Evolutionary conservation across 2,888 invertebrate genomes (phyloP), one percentile per base, ranked within the genome.

Genomic region (Choreutis nemorana): DNA sequence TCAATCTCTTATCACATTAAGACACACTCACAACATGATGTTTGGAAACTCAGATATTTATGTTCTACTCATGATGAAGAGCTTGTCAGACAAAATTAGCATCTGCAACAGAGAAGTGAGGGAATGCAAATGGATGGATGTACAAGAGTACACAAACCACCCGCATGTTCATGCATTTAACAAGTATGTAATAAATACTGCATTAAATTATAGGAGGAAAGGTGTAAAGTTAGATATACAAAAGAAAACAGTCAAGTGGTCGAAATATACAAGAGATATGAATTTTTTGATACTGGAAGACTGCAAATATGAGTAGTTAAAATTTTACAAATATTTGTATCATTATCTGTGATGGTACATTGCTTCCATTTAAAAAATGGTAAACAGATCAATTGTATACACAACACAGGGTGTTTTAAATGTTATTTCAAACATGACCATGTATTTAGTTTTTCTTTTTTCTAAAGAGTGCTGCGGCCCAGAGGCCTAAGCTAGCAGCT

Each of bases 1-100:
- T 55, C 73, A 85, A 31, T 88, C 89, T 1, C 55, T 96, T 4
- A 61, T 95, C 9, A 83, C 87, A 24, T 83, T 94, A 37, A 81
- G 94, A 33, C 95, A 96, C 50, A 82, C 86, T 8, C 92, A 93
- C 54, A 73, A 83, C 30, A 87, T 87, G 48, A 84, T 84, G 59
- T 94, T 87, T 56, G 87, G 82, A 2, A 93, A 93, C 61, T 92
- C 94, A 0, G 96, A 96, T 56, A 83, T 95, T 28, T 96, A 95
- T 54, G 77, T 90, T 26, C 81, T 95, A 1, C 83, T 92, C 5
- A 84, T 85, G 46, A 78, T 96, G 49, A 83, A 77, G 34, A 90
- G 94, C 0, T 40, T 82, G 0, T 81, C 83, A 2, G 64, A 72
- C 1, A 77, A 86, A 4, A 87, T 94, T 20, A 68, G 54, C 13